Conservation (phyloP, 1,140 invertebrate species). For the Mycetomoellerius zeteki region DNA sequence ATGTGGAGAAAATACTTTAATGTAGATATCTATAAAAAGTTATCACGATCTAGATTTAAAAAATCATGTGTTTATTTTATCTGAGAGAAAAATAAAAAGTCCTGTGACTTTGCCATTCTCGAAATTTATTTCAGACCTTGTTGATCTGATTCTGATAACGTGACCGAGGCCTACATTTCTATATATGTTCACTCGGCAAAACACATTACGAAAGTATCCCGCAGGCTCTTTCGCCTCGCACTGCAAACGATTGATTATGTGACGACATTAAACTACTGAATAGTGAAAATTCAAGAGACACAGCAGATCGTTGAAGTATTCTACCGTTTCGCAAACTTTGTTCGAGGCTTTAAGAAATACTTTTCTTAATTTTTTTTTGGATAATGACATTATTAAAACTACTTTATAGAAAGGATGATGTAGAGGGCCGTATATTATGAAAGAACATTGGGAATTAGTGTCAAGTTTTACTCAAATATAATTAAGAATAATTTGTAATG, state of each 20-base stretch:
- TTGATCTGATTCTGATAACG: conserved; percentile 66
- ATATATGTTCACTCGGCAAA: conserved; percentile 68
- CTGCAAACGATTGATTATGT: conserved; percentile 35
- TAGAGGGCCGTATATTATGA: neutral
- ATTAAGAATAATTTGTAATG: neutral
- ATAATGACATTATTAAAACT: conserved; percentile 22
- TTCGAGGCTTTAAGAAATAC: neutral
- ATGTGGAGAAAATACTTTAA: neutral
- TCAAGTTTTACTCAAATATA: neutral
- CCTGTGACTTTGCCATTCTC: neutral
- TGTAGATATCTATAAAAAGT: neutral
- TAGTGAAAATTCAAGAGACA: conserved; percentile 23
- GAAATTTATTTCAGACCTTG: conserved; percentile 35
- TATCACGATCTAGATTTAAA: neutral
- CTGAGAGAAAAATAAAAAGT: neutral
- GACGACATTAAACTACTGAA: conserved; percentile 30
- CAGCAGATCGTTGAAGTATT: conserved; percentile 1
- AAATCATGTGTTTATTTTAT: neutral
- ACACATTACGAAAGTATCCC: conserved; percentile 68
- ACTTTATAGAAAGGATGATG: conserved; percentile 7
- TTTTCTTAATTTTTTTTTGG: neutral
- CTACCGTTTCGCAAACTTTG: conserved; percentile 40
- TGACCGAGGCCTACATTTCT: conserved; percentile 77
- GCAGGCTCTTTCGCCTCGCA: conserved; percentile 10
- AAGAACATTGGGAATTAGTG: neutral